Conservation (phyloP, 2,113 vertebrate genomes). For the Neolamprologus ventralis region DNA sequence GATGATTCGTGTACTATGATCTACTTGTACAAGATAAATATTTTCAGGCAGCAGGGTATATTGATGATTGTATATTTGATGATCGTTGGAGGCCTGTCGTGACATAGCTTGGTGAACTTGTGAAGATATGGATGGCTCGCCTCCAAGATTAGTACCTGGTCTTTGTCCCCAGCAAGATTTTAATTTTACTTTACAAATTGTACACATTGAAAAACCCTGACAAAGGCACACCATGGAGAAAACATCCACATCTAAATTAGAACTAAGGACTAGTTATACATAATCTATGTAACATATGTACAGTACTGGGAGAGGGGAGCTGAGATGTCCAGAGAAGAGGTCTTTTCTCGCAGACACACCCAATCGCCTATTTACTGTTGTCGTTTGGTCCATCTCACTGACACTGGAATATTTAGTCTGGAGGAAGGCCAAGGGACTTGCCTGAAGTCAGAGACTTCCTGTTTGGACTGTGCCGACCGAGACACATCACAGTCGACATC, state of each 20-base stretch:
- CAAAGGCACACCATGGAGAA: constrained; percentile 78
- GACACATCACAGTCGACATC: not conserved
- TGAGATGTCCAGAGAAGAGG: not conserved
- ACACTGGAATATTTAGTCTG: constrained; percentile 1
- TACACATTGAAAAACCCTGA: constrained; percentile 77
- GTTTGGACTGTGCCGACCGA: not conserved
- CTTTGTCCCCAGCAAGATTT: constrained; percentile 50
- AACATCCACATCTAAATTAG: constrained; percentile 66
- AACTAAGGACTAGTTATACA: constrained; percentile 55
- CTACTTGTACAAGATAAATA: constrained; percentile 69
- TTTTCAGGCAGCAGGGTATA: constrained; percentile 65
- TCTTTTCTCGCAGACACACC: not conserved
- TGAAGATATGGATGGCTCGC: constrained; percentile 41
- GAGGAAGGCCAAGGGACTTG: not conserved
- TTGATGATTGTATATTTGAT: constrained; percentile 66
- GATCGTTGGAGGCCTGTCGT: constrained; percentile 39
- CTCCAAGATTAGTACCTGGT: constrained; percentile 72
- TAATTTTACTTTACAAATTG: constrained; percentile 68
- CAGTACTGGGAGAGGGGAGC: not conserved
- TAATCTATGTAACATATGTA: constrained; percentile 60
- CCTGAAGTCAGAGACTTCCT: not conserved
- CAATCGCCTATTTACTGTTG: not conserved
- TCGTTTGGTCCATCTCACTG: constrained; percentile 19
- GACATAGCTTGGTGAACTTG: constrained; percentile 28
- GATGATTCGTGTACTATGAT: constrained; percentile 36